These are phyloP conservation scores for Scalopus aquaticus DNA, from an alignment of 2,113 vertebrate species.

Conservation along the genomic window DNA sequence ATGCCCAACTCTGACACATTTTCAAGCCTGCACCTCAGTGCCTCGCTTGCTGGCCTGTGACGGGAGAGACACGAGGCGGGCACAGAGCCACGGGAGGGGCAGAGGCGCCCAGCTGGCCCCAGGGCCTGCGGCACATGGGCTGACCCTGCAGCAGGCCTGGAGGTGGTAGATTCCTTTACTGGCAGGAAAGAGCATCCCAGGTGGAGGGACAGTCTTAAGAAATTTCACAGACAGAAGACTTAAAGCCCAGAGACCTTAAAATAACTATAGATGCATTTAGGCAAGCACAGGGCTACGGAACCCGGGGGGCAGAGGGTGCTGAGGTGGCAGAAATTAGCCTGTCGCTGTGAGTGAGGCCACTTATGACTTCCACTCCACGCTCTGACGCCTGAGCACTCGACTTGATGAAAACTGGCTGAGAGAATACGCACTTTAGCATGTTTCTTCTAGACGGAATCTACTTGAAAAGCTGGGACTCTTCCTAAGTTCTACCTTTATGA, in stretches of 20 bases:
- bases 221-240: not conserved
- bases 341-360: not conserved
- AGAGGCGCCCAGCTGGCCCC: too few species aligned
- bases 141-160: not conserved
- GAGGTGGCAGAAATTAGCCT: not conserved
- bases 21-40: not conserved
- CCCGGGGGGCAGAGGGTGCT: not conserved
- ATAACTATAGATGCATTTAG: not conserved
- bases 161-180: not conserved
- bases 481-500: not conserved
- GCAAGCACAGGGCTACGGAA: not conserved
- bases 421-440: not conserved
- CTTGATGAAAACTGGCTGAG: not conserved
- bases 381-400: not conserved
- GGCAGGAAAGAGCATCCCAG: not conserved
- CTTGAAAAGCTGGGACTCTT: not conserved
- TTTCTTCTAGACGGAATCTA: constrained; percentile 6
- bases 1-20: not conserved
- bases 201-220: not conserved
- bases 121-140: not conserved
- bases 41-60: not conserved
- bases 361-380: not conserved
- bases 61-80: too few species aligned
- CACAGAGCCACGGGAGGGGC: too few species aligned
- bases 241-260: not conserved